phyloP scores from a whole-genome alignment of 1,140 invertebrate species.

The Proales similis region DNA sequence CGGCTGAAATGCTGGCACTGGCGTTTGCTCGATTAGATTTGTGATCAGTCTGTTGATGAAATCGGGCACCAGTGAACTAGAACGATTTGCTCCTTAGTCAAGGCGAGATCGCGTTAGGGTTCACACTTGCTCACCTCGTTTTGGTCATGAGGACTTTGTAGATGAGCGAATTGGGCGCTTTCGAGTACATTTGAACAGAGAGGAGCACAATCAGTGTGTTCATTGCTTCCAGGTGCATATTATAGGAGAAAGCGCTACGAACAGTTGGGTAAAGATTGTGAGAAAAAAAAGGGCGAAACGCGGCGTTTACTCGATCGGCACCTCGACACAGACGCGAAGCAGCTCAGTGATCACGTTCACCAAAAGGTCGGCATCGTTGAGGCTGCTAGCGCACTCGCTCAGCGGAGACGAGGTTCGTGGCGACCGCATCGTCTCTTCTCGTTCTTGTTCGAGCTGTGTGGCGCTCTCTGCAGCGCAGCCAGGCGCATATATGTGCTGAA shows the following conservation, averaged over 20 bases:
- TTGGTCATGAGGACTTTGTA: constrained; percentile 57
- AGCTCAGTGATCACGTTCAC: constrained; percentile 13
- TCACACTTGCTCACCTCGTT: constrained; percentile 51
- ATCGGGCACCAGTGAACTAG: constrained; percentile 59
- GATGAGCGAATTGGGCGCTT: constrained; percentile 62
- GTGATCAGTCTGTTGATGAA: constrained; percentile 68
- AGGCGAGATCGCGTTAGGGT: constrained; percentile 39
- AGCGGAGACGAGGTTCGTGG: no score
- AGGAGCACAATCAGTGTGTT: constrained; percentile 76
- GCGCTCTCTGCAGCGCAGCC: not conserved
- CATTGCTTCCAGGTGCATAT: constrained; percentile 67
- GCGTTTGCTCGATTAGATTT: constrained; percentile 69
- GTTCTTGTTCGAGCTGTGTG: not conserved
- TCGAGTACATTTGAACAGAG: constrained; percentile 75
- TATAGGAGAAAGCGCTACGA: constrained; percentile 29
- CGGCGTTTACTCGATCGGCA: constrained; percentile 21
- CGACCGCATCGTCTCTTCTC: no score
- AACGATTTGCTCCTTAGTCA: constrained; percentile 42
- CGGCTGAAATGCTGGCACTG: constrained; percentile 2
- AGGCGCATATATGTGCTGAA: constrained; percentile 16
- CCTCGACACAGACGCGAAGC: constrained; percentile 10
- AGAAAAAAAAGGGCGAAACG: not conserved
- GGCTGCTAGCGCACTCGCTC: no score
- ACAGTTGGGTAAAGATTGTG: not conserved
- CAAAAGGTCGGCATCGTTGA: no score